Conservation (phyloP, 2,797 vertebrate genomes). For the Poeciliopsis paucimaculata region DNA sequence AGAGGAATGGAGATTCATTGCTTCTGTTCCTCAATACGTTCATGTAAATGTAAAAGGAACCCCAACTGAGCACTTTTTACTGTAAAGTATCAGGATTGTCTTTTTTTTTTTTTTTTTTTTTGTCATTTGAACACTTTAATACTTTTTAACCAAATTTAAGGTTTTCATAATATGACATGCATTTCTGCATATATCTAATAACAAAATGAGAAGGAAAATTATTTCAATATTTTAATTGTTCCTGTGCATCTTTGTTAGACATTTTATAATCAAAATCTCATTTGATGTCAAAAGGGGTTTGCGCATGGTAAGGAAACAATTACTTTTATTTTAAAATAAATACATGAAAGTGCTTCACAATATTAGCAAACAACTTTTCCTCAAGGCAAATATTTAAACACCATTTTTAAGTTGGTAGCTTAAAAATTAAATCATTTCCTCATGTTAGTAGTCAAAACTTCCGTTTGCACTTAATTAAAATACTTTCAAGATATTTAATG, state of each 20-base stretch:
- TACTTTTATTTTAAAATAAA: conserved; percentile 75
- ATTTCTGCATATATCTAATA: background rate
- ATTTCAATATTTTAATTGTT: too few species aligned
- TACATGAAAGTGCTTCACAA: conserved; percentile 71
- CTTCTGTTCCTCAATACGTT: background rate
- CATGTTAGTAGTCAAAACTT: conserved; percentile 6
- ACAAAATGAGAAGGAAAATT: too few species aligned
- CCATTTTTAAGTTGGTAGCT: conserved; percentile 10
- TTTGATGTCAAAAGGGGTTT: conserved; percentile 5
- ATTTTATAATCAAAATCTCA: conserved; percentile 47
- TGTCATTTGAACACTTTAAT: background rate
- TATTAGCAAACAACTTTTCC: conserved; percentile 30
- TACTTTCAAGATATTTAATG: conserved; percentile 2
- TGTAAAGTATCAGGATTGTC: background rate
- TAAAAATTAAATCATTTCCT: background rate
- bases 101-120: background rate
- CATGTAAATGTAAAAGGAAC: background rate
- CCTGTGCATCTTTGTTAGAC: conserved; percentile 9
- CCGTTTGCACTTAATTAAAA: conserved; percentile 4
- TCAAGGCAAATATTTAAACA: conserved; percentile 22
- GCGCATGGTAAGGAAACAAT: background rate
- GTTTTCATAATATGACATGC: background rate
- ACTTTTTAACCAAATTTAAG: background rate
- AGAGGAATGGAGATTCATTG: background rate
- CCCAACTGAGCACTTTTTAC: background rate